Conservation (phyloP, 2,797 vertebrate species). For the Morus bassanus region DNA sequence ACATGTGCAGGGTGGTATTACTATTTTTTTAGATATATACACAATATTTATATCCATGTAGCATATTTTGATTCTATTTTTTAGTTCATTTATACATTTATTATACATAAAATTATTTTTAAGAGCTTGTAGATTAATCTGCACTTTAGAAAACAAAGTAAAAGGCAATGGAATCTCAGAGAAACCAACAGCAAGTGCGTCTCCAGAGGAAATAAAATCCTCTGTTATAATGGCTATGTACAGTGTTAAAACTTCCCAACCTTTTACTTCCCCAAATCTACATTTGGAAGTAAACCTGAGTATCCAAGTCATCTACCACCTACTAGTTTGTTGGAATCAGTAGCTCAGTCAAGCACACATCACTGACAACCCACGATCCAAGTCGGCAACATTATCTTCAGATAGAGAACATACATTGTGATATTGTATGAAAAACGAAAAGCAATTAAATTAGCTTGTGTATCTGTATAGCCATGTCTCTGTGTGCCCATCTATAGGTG, state of each 20-base stretch:
- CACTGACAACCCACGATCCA: not conserved
- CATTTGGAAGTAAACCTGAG: not conserved
- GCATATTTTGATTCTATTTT: not conserved
- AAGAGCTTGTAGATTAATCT: not conserved
- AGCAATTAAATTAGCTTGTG: not conserved
- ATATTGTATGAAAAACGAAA: not conserved
- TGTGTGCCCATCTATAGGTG: not conserved
- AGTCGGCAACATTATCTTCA: not conserved
- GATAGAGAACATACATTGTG: not conserved
- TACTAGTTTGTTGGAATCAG: not conserved
- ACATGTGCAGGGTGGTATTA: not conserved
- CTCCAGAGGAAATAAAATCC: not conserved
- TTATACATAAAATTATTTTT: not conserved
- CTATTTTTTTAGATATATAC: not conserved
- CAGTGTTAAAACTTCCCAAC: not conserved
- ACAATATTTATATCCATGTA: not conserved
- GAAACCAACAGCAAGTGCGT: not conserved
- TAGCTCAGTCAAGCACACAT: not conserved
- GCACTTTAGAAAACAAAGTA: not conserved
- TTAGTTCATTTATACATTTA: not conserved
- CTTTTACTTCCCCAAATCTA: not conserved
- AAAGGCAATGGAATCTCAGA: not conserved
- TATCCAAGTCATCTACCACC: not conserved
- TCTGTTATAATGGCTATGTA: not conserved
- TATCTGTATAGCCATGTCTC: fast-evolving